Base-by-base conservation (phyloP, 2,797 vertebrate genomes). In the Caiman crocodilus region DNA sequence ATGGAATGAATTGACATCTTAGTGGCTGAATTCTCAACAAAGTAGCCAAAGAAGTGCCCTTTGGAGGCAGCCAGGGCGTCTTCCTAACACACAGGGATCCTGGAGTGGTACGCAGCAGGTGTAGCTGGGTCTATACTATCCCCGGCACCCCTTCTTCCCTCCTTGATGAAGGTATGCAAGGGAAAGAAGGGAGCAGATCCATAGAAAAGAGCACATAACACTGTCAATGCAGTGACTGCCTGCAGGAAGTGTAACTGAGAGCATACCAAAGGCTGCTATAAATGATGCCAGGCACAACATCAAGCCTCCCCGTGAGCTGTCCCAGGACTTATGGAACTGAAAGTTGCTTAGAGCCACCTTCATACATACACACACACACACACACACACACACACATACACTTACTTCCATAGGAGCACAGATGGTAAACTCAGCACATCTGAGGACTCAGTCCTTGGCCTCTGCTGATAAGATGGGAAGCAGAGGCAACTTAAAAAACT, bases 211-310 rank as follows among this genome's bases (percentile, higher is more conserved):
- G 65, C 5, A 4, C 5, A 14, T 87, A 83, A 95, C 85, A 92
- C 73, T 81, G 21, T 75, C 25, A 73, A 18, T 82, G 78, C 92
- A 90, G 65, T 91, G 92, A 84, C 85, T 93, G 90, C 28, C 85
- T 83, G 7, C 65, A 82, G 88, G 79, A 35, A 13, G 67, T 21
- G 23, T 69, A 73, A 73, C 21, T 50, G n/a, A 42, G 17, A 91
- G 83, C 83, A 86, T 88, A 94, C 61, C 65, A 55, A 87, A 87
- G 83, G 88, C 63, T 91, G 81, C 80, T 92, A 83, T 93, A 71
- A 86, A 84, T 91, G 79, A 95, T 84, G 85, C 85, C 88, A 94
- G 91, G 81, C 76, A 63, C 94, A 91, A 82, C 89, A 42, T 26
- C 35, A 26, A 8, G 25, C 23, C 13, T 23, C 69, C 42, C 42